Conservation (phyloP, 2,888 invertebrate genomes). For the Apamea monoglypha region DNA sequence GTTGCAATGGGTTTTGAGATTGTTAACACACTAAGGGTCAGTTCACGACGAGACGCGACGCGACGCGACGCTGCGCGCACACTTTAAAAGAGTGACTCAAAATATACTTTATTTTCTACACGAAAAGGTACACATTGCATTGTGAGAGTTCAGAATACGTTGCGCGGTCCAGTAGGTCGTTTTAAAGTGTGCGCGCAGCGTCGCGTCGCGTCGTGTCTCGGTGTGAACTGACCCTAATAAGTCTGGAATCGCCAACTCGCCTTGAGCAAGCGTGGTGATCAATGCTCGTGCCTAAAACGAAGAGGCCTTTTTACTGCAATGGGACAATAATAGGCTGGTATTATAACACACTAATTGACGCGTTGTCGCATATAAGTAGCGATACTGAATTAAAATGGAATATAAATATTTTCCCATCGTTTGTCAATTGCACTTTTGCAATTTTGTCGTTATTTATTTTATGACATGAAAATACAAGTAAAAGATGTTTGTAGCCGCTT, state of each 20-base stretch:
- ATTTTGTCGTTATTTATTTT: slow-evolving; percentile 1
- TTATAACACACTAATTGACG: neutral
- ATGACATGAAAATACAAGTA: neutral
- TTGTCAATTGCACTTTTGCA: neutral
- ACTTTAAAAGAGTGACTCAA: no score
- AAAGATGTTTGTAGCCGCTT: slow-evolving; percentile 14
- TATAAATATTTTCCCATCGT: neutral
- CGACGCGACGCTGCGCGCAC: no score
- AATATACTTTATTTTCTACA: no score
- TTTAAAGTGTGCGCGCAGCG: no score
- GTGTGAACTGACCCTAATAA: no score
- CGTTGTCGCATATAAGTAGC: neutral
- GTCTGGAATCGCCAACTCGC: neutral
- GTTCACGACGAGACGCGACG: no score
- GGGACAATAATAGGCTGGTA: neutral
- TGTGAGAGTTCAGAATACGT: no score
- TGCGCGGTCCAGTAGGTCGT: no score
- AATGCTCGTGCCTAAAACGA: neutral
- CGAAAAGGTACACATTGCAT: no score
- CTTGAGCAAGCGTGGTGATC: neutral
- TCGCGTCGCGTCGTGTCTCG: no score
- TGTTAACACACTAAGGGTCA: no score
- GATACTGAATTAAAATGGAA: neutral
- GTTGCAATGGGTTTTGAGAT: slow-evolving; percentile 3
- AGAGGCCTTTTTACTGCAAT: neutral